Conservation (phyloP, 2,888 invertebrate species). For the Microchrysa polita region DNA sequence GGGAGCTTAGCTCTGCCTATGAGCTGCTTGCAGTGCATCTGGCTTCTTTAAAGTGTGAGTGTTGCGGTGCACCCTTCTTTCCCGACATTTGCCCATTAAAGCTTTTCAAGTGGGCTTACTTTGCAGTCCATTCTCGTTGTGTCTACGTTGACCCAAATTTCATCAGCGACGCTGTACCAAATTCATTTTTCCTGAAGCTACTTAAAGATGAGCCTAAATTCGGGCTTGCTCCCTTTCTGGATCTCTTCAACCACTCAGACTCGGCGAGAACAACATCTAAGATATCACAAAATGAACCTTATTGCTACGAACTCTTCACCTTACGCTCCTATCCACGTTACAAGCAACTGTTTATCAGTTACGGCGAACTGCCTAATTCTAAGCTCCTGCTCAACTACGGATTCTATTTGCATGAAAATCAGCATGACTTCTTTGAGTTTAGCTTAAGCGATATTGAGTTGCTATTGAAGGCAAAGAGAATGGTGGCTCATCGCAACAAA, state of each 20-base stretch:
- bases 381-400: conserved; percentile 90
- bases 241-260: conserved; percentile 87
- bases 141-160: conserved; percentile 73
- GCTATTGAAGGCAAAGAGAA: conserved; percentile 60
- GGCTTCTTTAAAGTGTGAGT: conserved; percentile 58
- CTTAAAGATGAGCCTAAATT: conserved; percentile 70
- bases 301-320: conserved; percentile 43
- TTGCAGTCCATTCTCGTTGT: conserved; percentile 85
- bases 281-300: conserved; percentile 51
- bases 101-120: conserved; percentile 81
- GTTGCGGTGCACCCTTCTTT: conserved; percentile 63
- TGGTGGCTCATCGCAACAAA: conserved; percentile 66
- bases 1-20: conserved; percentile 62
- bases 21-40: conserved; percentile 53
- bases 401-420: conserved; percentile 77
- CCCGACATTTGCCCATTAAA: conserved; percentile 67
- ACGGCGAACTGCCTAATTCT: conserved; percentile 83
- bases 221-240: conserved; percentile 88
- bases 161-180: not conserved
- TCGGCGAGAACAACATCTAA: conserved; percentile 68
- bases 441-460: conserved; percentile 67
- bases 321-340: conserved; percentile 66
- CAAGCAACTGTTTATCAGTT: conserved; percentile 87
- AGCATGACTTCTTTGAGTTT: conserved; percentile 74
- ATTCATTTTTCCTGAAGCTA: conserved; percentile 53